Evolutionary conservation across 2,113 vertebrate species (phyloP), one percentile per base, ranked within the genome.

Genomic region (Stigmatopora nigra): DNA sequence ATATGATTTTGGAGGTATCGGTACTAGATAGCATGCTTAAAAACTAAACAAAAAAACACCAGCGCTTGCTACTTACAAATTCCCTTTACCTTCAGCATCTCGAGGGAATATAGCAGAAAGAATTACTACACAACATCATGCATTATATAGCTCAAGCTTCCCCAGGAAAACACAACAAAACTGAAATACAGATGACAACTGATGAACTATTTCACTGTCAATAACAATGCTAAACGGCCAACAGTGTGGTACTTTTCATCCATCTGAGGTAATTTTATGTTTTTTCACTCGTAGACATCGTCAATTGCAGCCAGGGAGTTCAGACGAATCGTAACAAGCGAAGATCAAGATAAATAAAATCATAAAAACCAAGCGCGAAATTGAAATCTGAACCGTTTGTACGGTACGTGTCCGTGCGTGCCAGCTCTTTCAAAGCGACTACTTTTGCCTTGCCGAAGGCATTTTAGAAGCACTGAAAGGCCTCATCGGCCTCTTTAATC

Each of bases 401-500:
- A 47, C 67, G 1, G 38, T 45, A 45, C 38, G 71, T 70, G 69
- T 72, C 49, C 22, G 46, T 61, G 60, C 63, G 47, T 51, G 69
- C 65, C 64, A 68, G 78, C 72, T 72, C 68, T 87, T 86, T 88
- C 80, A 87, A 86, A 84, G 75, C 76, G 76, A 83, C 78, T 88
- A 86, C 85, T 83, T 88, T 85, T 70, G 77, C 83, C 77, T 82
- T 82, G 84, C 84, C 87, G 81, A 88, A 88, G 84, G 87, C 86
- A 83, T 87, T 85, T 87, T 79, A 8, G n/a, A 19, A n/a, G 69
- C 53, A 80, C 88, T 87, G 71, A 76, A 87, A 89, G 88, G 85
- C 82, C 76, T 65, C 87, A 88, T 89, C 86, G 84, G 82, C 77
- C 79, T 85, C 79, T 88, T 86, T 81, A 88, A 88, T 90, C 84